Percentiles rank a stretch among this genome's conserved stretches.
phyloP scores from a whole-genome alignment of 2,113 vertebrate genomes.

The Thermophis baileyi region DNA sequence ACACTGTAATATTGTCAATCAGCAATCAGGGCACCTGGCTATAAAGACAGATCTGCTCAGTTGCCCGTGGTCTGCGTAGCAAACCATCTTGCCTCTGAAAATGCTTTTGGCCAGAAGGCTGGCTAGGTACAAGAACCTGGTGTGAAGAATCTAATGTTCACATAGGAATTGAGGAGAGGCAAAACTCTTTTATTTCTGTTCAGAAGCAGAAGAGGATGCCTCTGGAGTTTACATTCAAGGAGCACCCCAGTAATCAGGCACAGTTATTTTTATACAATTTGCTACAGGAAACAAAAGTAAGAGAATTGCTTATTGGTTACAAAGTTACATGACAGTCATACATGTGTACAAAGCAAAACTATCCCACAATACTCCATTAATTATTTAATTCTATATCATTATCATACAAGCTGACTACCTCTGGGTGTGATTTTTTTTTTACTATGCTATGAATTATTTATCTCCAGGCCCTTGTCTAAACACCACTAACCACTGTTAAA shows the following conservation, averaged over 20 bases:
- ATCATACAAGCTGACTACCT: background rate
- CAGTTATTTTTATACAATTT: background rate
- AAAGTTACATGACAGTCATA: background rate
- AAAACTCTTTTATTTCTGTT: background rate
- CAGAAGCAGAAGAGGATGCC: background rate
- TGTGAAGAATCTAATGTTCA: background rate
- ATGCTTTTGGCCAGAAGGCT: background rate
- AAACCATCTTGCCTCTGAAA: background rate
- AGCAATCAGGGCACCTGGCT: background rate
- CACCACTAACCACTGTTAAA: background rate
- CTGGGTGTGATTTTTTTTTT: background rate
- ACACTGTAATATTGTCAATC: background rate
- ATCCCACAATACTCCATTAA: background rate
- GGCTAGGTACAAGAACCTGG: background rate
- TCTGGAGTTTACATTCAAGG: background rate
- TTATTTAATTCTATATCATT: background rate
- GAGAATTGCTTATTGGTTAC: background rate
- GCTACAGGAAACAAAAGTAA: background rate
- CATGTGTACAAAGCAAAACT: background rate
- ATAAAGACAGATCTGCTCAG: background rate
- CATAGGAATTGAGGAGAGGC: background rate
- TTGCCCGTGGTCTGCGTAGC: background rate
- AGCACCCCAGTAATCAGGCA: background rate
- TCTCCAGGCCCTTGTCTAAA: no score
- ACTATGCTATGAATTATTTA: background rate